phyloP scores from a whole-genome alignment of 2,888 invertebrate genomes.

The Tuberolachnus salignus region DNA sequence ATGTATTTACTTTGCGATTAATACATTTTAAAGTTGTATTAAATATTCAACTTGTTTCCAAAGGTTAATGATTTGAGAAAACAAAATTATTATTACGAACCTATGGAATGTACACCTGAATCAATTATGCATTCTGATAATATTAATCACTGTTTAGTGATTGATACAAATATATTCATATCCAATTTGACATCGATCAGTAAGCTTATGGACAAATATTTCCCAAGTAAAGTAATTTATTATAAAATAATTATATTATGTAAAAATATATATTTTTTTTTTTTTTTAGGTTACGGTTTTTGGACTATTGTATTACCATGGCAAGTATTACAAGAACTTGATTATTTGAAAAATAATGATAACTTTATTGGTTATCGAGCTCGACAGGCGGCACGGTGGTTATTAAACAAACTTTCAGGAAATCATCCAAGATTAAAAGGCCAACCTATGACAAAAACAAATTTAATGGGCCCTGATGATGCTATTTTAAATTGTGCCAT shows the following conservation, averaged over 20 bases:
- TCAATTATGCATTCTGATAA: conserved; percentile 28
- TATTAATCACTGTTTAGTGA: conserved; percentile 43
- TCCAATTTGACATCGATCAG: conserved; percentile 18
- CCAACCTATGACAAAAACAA: conserved; percentile 33
- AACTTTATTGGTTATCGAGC: conserved; percentile 22
- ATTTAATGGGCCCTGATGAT: conserved; percentile 12
- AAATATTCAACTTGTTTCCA: background rate
- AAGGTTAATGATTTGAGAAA: conserved; percentile 45
- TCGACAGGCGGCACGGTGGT: conserved; percentile 38
- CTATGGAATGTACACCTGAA: conserved; percentile 41
- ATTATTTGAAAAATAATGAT: conserved; percentile 32
- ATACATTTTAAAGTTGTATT: background rate
- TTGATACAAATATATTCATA: conserved; percentile 45
- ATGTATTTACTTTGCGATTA: no score
- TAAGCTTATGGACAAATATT: conserved; percentile 1
- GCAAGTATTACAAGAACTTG: conserved; percentile 51
- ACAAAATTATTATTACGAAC: conserved; percentile 19
- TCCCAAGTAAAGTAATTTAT: conserved; percentile 12
- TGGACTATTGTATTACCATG: conserved; percentile 41
- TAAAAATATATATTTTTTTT: background rate
- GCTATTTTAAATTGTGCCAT: conserved; percentile 46
- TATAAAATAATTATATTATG: background rate
- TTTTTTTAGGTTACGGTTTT: conserved; percentile 33
- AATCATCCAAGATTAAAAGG: conserved; percentile 47
- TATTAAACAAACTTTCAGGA: conserved; percentile 21